These are phyloP conservation scores for Heterodera filipjevi DNA, from an alignment of 2,888 invertebrate species.

Conservation along the genomic window DNA sequence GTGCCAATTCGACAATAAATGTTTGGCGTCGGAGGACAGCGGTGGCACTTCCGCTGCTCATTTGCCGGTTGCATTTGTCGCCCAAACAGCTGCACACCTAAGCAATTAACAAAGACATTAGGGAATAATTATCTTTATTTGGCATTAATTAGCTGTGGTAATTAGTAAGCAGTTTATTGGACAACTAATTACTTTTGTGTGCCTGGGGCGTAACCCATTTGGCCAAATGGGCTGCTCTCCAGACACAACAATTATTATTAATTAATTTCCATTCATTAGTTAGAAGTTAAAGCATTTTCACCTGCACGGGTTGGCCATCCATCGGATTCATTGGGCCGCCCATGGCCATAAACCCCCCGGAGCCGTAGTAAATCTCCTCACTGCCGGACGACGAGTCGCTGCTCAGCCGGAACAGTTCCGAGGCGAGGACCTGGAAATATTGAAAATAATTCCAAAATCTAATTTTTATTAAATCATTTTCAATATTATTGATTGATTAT, in stretches of 20 bases:
- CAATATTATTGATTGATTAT: too few relatives aligned
- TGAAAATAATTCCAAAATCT: not conserved
- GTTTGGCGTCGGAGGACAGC: not conserved
- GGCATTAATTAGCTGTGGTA: too few relatives aligned
- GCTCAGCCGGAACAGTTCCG: slow-evolving; percentile 60
- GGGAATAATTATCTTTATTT: too few relatives aligned
- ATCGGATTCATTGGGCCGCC: slow-evolving; percentile 9
- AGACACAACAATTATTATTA: too few relatives aligned
- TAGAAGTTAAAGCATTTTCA: not conserved
- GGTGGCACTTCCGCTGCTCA: not conserved
- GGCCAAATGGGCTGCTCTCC: too few relatives aligned
- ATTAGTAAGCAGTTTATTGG: not conserved
- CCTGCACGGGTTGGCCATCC: slow-evolving; percentile 25
- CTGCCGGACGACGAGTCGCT: slow-evolving; percentile 16
- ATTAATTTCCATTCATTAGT: too few relatives aligned
- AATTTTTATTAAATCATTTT: too few relatives aligned
- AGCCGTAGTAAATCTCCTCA: slow-evolving; percentile 17
- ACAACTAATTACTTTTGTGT: too few relatives aligned
- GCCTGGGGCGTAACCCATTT: too few relatives aligned
- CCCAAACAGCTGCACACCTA: slow-evolving; percentile 60
- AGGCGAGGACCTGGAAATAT: slow-evolving; percentile 48
- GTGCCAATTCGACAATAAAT: not conserved
- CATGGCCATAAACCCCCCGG: not conserved
- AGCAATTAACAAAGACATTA: too few relatives aligned
- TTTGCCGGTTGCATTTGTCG: slow-evolving; percentile 49